phyloP scores from a whole-genome alignment of 2,797 vertebrate genomes.

The Chrysocyon brachyurus region DNA sequence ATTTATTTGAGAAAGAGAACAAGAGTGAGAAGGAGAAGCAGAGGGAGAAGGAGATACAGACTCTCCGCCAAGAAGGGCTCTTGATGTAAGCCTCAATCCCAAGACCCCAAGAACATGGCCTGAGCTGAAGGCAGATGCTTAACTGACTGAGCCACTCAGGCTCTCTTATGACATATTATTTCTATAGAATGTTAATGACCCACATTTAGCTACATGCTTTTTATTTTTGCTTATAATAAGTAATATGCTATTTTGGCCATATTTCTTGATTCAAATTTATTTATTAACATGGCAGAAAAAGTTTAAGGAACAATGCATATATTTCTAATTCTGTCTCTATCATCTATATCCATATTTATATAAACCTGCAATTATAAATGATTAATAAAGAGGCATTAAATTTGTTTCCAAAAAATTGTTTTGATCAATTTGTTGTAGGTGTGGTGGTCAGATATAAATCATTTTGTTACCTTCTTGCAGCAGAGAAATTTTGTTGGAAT shows the following conservation, averaged over 20 bases:
- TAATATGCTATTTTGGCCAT: neutral
- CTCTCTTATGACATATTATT: neutral
- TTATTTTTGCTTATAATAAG: neutral
- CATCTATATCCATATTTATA: neutral
- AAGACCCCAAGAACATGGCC: neutral
- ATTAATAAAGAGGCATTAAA: neutral
- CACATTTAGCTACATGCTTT: neutral
- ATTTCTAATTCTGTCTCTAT: neutral
- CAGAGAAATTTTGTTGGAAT: neutral
- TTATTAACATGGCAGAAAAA: neutral
- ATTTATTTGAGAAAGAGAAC: neutral
- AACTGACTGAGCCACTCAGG: neutral
- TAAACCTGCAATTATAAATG: neutral
- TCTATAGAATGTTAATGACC: neutral
- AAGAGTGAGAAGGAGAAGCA: neutral
- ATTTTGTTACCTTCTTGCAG: neutral
- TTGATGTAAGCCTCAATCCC: neutral
- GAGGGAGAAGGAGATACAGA: neutral
- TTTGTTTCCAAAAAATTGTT: neutral
- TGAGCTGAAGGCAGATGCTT: neutral
- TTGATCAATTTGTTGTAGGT: neutral
- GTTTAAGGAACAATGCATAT: neutral
- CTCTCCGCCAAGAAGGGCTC: neutral
- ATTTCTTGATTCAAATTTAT: neutral
- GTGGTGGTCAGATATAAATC: neutral